Percentiles rank a stretch among this genome's conserved stretches.
Conservation (phyloP, 2,888 invertebrate genomes). For the Aphodius sticticus region DNA sequence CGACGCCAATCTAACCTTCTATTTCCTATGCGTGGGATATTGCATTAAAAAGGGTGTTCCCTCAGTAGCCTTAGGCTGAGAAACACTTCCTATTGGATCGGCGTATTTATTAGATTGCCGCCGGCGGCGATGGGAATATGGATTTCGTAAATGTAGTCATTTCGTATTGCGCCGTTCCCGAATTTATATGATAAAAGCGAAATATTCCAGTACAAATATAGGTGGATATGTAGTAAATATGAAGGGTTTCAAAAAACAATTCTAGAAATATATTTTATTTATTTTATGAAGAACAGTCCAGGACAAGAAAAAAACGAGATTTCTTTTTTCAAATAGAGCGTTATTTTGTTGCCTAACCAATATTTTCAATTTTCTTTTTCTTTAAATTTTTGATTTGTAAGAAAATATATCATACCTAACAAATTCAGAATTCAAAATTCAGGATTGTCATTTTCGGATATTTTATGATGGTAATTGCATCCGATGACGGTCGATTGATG, state of each 20-base stretch:
- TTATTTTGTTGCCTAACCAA: too few species aligned
- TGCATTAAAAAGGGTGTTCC: conserved; percentile 4
- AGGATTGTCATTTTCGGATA: too few species aligned
- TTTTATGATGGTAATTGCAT: too few species aligned
- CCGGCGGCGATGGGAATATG: neutral
- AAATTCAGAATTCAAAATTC: too few species aligned
- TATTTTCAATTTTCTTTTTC: too few species aligned
- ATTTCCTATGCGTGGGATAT: neutral
- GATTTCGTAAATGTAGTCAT: conserved; percentile 4
- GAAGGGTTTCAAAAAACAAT: neutral
- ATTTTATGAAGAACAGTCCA: too few species aligned
- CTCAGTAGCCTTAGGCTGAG: neutral
- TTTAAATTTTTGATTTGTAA: too few species aligned
- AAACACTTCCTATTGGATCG: neutral
- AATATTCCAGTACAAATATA: neutral
- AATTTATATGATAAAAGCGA: neutral
- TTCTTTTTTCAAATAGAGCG: too few species aligned
- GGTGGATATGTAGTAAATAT: neutral
- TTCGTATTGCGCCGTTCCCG: neutral
- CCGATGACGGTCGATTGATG: too few species aligned
- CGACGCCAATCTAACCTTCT: neutral
- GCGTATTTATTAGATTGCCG: neutral
- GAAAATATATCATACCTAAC: too few species aligned
- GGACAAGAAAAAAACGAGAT: too few species aligned
- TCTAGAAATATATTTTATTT: too few species aligned